Evolutionary conservation across 1,140 invertebrate genomes (phyloP).

Genomic region (Zeugodacus cucurbitae): DNA sequence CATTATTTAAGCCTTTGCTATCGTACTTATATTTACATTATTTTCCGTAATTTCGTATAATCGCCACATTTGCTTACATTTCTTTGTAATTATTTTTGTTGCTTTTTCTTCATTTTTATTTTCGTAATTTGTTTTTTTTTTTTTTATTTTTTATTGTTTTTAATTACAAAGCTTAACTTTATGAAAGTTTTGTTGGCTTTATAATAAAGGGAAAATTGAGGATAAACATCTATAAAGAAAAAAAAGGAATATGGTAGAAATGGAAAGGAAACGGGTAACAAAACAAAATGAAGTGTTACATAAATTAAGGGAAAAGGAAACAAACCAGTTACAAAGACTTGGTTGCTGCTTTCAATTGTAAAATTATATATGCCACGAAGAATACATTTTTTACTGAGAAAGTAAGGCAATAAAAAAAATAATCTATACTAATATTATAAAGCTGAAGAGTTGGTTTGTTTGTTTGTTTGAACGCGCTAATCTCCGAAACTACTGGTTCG

Average conservation of each 20-base stretch:
- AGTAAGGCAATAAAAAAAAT: too few relatives aligned
- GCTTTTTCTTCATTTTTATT: background rate
- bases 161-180: background rate
- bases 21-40: background rate
- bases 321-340: background rate
- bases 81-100: background rate
- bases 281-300: background rate
- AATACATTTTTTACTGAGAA: too few relatives aligned
- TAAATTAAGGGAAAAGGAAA: background rate
- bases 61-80: background rate
- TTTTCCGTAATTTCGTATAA: background rate
- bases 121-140: background rate
- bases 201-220: background rate
- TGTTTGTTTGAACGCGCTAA: too few relatives aligned
- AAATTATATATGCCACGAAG: too few relatives aligned
- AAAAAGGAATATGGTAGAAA: background rate
- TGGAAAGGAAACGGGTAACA: background rate
- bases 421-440: too few relatives aligned
- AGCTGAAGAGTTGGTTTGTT: too few relatives aligned
- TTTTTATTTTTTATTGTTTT: background rate
- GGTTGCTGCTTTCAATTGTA: background rate
- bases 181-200: background rate
- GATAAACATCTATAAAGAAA: too few relatives aligned
- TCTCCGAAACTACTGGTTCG: too few relatives aligned
- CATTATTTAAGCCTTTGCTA: background rate